phyloP scores from a whole-genome alignment of 2,888 invertebrate species.

The Drosophila pullipes region DNA sequence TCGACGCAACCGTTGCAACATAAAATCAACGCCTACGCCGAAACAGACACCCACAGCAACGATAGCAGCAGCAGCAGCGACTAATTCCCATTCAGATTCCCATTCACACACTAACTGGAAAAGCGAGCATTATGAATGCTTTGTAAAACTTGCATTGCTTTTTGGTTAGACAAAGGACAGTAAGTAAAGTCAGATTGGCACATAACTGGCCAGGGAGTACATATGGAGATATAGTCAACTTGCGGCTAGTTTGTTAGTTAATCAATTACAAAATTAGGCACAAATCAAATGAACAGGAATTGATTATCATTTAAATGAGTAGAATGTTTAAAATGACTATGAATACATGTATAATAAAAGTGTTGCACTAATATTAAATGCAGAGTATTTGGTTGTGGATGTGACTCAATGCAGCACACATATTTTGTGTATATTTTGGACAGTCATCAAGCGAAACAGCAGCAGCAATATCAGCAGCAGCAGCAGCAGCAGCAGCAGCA shows the following conservation, averaged over 20 bases:
- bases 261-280: background rate
- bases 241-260: background rate
- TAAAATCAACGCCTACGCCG: constrained; percentile 24
- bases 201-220: background rate
- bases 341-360: background rate
- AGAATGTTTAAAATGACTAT: background rate
- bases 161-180: background rate
- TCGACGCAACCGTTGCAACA: constrained; percentile 35
- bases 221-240: background rate
- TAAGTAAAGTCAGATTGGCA: background rate
- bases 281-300: background rate
- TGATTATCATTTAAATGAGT: background rate
- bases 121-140: background rate
- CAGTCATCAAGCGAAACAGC: constrained; percentile 48
- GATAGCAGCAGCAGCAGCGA: background rate
- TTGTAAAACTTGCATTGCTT: background rate
- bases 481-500: constrained; percentile 11
- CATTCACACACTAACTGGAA: background rate
- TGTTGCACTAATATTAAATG: background rate
- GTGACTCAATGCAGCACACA: background rate
- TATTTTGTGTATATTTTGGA: constrained; percentile 31
- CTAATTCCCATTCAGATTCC: constrained; percentile 26
- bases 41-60: constrained; percentile 12
- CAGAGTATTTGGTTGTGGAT: constrained; percentile 23
- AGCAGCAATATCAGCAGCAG: constrained; percentile 13